Evolutionary conservation across 2,113 vertebrate species (phyloP).

Genomic region (Camelus dromedarius): DNA sequence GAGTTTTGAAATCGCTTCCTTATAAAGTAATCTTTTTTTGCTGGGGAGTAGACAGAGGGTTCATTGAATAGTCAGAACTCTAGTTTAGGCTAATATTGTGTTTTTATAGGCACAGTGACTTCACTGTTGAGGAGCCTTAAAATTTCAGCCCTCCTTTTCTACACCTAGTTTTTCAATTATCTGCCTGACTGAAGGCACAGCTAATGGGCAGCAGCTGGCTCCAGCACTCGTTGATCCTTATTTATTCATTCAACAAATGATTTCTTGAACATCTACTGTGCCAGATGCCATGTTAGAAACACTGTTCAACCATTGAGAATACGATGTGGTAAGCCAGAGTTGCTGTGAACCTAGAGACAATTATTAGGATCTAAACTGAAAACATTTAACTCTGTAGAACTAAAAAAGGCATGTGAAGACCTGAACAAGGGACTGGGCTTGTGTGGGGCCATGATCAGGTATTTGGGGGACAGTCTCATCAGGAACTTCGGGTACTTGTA

Average conservation of each 20-base stretch:
- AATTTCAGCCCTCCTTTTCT: neutral
- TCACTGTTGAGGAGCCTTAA: neutral
- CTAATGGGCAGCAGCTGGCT: neutral
- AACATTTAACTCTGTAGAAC: neutral
- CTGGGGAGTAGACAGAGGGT: conserved; percentile 25
- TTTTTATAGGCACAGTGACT: neutral
- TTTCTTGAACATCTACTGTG: neutral
- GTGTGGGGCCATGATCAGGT: neutral
- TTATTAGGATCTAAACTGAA: neutral
- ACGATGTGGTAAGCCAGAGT: neutral
- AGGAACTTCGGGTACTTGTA: neutral
- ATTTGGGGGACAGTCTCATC: neutral
- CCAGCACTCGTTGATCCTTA: neutral
- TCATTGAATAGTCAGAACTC: conserved; percentile 42
- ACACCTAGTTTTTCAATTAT: neutral
- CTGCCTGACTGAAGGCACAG: neutral
- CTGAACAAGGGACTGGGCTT: neutral
- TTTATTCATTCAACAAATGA: neutral
- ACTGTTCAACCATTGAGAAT: neutral
- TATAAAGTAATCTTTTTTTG: conserved; percentile 60
- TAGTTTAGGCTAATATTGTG: neutral
- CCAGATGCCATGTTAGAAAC: neutral
- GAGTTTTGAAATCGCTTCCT: conserved; percentile 74
- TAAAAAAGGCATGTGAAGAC: neutral
- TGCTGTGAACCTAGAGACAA: neutral